Conservation (phyloP, 2,888 invertebrate genomes). For the Aspidiotus rigidus region DNA sequence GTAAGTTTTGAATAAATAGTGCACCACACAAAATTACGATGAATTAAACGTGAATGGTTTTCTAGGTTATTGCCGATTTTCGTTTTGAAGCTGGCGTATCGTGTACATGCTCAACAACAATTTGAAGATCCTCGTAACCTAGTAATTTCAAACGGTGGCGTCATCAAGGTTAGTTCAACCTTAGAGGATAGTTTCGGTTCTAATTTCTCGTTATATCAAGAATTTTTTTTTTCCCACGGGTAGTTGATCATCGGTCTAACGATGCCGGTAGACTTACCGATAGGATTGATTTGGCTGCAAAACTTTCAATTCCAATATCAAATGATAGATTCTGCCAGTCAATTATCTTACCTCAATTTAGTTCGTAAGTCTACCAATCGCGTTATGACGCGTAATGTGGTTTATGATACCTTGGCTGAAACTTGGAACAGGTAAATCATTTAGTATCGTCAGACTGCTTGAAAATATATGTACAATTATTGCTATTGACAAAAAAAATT, state of each 20-base stretch:
- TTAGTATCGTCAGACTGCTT: background rate
- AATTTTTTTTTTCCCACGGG: background rate
- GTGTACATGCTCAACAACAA: too few relatives aligned
- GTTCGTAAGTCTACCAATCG: conserved; percentile 24
- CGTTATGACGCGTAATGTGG: conserved; percentile 18
- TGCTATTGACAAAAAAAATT: background rate
- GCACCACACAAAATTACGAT: too few relatives aligned
- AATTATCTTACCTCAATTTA: conserved; percentile 28
- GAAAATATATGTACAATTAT: background rate
- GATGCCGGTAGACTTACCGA: conserved; percentile 37
- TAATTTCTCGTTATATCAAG: background rate
- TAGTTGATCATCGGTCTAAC: conserved; percentile 37
- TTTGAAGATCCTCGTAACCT: background rate
- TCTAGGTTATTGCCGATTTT: too few relatives aligned
- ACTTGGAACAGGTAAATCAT: conserved; percentile 31
- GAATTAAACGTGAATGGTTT: too few relatives aligned
- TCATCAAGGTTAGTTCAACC: conserved; percentile 4
- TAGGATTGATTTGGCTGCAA: conserved; percentile 36
- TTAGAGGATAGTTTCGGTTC: background rate
- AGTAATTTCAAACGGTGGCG: background rate
- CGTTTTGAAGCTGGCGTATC: too few relatives aligned
- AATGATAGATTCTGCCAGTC: conserved; percentile 36
- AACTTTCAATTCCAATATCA: conserved; percentile 38
- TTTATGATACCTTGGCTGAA: conserved; percentile 21
- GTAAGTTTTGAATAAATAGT: too few relatives aligned